These are phyloP conservation scores for Tauraco hartlaubi DNA, from an alignment of 2,797 vertebrate species.

Conservation along the genomic window DNA sequence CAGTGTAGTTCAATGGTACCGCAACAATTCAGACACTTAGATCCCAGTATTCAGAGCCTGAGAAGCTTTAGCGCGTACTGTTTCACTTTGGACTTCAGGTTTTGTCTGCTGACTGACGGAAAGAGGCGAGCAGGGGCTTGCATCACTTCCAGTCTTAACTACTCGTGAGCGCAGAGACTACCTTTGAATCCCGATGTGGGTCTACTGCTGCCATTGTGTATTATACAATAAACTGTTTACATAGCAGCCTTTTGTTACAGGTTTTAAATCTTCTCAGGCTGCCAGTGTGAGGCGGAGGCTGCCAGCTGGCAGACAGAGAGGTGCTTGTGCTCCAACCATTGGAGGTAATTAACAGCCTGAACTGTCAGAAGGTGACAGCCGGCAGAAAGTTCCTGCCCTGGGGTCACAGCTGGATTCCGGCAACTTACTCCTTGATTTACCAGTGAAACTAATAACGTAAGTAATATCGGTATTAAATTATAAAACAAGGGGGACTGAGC, in stretches of 20 bases:
- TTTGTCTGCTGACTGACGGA: background rate
- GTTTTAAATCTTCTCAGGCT: slow-evolving; percentile 86
- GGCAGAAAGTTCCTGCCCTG: slow-evolving; percentile 82
- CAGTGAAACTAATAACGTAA: slow-evolving; percentile 80
- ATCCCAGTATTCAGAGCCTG: background rate
- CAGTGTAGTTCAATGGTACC: background rate
- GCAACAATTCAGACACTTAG: background rate
- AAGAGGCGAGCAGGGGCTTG: background rate
- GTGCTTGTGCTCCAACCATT: slow-evolving; percentile 82
- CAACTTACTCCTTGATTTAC: slow-evolving; percentile 80
- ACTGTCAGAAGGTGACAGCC: slow-evolving; percentile 84
- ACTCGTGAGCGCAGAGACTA: background rate
- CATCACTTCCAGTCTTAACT: background rate
- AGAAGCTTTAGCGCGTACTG: background rate
- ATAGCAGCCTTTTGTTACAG: slow-evolving; percentile 82
- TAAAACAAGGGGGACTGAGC: slow-evolving; percentile 47
- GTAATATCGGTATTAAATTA: slow-evolving; percentile 80
- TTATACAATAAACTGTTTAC: slow-evolving; percentile 85
- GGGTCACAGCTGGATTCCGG: slow-evolving; percentile 85
- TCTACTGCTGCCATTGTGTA: slow-evolving; percentile 75
- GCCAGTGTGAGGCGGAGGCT: slow-evolving; percentile 71
- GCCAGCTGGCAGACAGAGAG: slow-evolving; percentile 87
- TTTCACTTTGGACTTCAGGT: background rate
- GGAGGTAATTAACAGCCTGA: slow-evolving; percentile 85
- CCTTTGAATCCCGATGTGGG: slow-evolving; percentile 76